phyloP scores from a whole-genome alignment of 2,797 vertebrate species.

The Anguilla anguilla region DNA sequence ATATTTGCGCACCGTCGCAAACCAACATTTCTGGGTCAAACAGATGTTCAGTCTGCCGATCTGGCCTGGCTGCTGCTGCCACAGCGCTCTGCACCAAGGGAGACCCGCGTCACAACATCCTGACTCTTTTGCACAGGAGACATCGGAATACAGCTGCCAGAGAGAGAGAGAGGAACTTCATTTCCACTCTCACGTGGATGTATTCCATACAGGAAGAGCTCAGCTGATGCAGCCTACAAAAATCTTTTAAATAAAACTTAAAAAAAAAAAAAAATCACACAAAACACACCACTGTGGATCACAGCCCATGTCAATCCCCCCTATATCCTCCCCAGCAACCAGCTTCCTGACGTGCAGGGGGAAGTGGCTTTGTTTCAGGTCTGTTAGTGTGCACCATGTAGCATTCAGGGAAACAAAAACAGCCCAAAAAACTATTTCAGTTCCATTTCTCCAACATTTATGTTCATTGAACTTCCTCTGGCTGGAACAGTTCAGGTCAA shows the following conservation, averaged over 20 bases:
- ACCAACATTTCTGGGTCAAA: neutral
- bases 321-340: neutral
- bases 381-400: neutral
- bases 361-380: neutral
- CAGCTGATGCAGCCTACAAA: neutral
- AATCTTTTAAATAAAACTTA: slow-evolving; percentile 4
- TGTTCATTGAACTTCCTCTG: neutral
- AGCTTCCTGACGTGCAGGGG: neutral
- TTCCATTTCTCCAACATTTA: neutral
- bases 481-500: neutral
- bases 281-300: neutral
- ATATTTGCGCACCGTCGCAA: neutral
- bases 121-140: neutral
- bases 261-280: neutral
- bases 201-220: neutral
- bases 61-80: neutral
- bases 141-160: neutral
- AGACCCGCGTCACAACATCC: neutral
- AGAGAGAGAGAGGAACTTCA: neutral
- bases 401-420: neutral
- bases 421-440: neutral
- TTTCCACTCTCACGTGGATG: neutral
- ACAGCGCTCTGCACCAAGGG: neutral
- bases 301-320: neutral
- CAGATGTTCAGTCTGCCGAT: neutral